Conservation (phyloP, 2,113 vertebrate genomes). For the Onychorhynchus coronatus region DNA sequence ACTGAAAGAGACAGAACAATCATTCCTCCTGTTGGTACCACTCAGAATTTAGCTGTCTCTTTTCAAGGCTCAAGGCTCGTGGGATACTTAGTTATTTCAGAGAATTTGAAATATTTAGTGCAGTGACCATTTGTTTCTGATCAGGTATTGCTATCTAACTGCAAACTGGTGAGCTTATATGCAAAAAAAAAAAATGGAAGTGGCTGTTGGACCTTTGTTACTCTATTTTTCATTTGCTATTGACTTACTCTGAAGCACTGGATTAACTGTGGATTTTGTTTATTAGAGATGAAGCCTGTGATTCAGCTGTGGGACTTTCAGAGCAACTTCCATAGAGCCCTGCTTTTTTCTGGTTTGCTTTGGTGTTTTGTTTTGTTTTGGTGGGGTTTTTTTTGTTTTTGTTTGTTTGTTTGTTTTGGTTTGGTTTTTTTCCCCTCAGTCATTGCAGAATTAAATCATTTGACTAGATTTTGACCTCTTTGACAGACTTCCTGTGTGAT, state of each 20-base stretch:
- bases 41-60: background rate
- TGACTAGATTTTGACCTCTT: background rate
- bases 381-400: no score
- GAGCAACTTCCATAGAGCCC: background rate
- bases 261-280: background rate
- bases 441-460: background rate
- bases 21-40: background rate
- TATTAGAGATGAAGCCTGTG: background rate
- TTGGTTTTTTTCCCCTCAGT: background rate
- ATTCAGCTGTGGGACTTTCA: accelerated
- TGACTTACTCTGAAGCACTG: background rate
- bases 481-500: background rate
- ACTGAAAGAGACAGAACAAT: background rate
- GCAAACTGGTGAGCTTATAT: background rate
- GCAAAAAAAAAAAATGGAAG: background rate
- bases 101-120: background rate
- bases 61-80: background rate
- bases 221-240: background rate
- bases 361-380: background rate
- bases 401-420: no score
- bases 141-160: background rate
- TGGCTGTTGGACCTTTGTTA: background rate
- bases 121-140: background rate
- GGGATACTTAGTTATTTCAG: background rate
- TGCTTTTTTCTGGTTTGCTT: background rate